Evolutionary conservation across 2,113 vertebrate species (phyloP).

Genomic region (Tachycineta bicolor): DNA sequence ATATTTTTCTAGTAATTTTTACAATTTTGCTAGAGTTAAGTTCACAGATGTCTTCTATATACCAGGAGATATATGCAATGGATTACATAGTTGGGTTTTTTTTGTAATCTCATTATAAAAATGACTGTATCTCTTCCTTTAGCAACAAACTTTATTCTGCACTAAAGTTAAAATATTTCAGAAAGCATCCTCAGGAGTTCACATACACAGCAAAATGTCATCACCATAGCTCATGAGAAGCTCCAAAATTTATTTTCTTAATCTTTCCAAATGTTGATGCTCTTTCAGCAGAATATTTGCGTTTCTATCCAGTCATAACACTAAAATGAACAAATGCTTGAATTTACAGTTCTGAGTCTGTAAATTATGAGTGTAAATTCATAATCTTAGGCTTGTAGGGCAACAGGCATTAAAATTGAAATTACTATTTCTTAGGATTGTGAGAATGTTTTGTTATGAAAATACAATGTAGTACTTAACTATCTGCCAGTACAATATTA

Average conservation of each 20-base stretch:
- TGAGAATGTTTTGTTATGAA: neutral
- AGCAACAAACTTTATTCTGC: neutral
- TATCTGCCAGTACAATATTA: neutral
- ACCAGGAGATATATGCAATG: neutral
- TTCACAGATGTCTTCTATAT: neutral
- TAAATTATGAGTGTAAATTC: neutral
- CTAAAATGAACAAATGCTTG: neutral
- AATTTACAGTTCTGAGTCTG: neutral
- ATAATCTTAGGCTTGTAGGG: neutral
- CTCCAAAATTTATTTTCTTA: neutral
- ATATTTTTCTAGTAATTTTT: neutral
- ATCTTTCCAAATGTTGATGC: neutral
- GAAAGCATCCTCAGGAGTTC: neutral
- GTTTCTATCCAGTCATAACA: neutral
- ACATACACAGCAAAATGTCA: neutral
- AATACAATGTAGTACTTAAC: neutral
- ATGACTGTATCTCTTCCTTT: rapidly evolving
- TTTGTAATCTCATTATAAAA: neutral
- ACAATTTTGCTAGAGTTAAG: neutral
- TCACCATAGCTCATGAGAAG: neutral
- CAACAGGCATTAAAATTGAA: neutral
- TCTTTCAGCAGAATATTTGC: neutral
- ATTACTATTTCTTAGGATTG: neutral
- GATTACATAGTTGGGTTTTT: neutral
- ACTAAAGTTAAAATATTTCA: neutral